Evolutionary conservation across 2,888 invertebrate species (phyloP).

Genomic region (Petrophora chlorosata): DNA sequence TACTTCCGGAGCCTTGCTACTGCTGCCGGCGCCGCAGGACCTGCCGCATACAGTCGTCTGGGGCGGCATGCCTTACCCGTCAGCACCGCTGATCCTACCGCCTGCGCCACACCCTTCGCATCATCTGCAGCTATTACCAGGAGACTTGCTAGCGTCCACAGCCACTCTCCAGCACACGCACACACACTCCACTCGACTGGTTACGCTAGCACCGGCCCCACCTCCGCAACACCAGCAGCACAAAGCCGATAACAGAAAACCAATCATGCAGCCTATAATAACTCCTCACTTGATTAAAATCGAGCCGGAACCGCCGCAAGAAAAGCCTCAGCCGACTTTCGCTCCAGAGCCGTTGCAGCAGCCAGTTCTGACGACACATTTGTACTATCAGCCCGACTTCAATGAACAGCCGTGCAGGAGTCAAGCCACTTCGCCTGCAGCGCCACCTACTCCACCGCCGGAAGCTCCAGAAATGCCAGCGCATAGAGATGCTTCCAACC

Average conservation of each 20-base stretch:
- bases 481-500: conserved; percentile 91
- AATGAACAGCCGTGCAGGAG: conserved; percentile 79
- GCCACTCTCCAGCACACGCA: conserved; percentile 87
- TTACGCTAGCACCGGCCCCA: conserved; percentile 85
- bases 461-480: conserved; percentile 85
- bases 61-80: conserved; percentile 86
- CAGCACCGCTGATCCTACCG: conserved; percentile 69
- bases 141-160: conserved; percentile 86
- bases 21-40: conserved; percentile 89
- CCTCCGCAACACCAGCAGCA: conserved; percentile 66
- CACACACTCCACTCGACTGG: conserved; percentile 86
- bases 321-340: conserved; percentile 69
- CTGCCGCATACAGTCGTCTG: conserved; percentile 89
- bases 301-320: conserved; percentile 85
- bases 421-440: conserved; percentile 85
- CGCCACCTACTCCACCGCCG: conserved; percentile 79
- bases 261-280: conserved; percentile 76
- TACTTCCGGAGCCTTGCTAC: conserved; percentile 91
- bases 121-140: conserved; percentile 86
- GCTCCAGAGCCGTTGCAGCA: conserved; percentile 78
- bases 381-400: conserved; percentile 83
- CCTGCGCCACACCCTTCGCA: conserved; percentile 84
- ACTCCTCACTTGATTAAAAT: conserved; percentile 87
- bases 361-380: conserved; percentile 80
- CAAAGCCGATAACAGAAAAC: conserved; percentile 68